Evolutionary conservation across 2,888 invertebrate species (phyloP).

Genomic region (Zygaena filipendulae): DNA sequence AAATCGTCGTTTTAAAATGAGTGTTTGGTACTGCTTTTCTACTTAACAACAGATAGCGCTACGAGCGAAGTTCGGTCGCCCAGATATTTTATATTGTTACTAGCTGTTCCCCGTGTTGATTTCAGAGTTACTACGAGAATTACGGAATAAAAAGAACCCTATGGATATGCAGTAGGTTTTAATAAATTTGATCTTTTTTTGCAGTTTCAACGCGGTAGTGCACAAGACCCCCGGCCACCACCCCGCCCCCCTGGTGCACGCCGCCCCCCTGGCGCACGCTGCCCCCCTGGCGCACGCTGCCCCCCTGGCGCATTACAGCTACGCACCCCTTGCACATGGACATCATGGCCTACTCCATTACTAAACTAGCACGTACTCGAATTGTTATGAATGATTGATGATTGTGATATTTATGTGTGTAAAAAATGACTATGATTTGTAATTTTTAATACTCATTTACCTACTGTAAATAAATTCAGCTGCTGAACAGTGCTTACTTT

Average conservation of each 20-base stretch:
- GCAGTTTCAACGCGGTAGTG: slow-evolving; percentile 25
- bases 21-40: too few species aligned
- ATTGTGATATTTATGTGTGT: slow-evolving; percentile 67
- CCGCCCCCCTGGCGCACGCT: slow-evolving; percentile 33
- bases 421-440: slow-evolving; percentile 43
- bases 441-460: slow-evolving; percentile 31
- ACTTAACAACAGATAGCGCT: too few species aligned
- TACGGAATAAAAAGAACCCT: too few species aligned
- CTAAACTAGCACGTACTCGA: slow-evolving; percentile 45
- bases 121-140: too few species aligned
- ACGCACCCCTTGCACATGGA: slow-evolving; percentile 35
- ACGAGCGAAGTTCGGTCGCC: too few species aligned
- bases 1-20: too few species aligned
- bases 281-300: slow-evolving; percentile 39
- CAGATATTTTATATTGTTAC: too few species aligned
- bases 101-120: too few species aligned
- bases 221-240: slow-evolving; percentile 52
- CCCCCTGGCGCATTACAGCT: slow-evolving; percentile 29
- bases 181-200: slow-evolving; percentile 11
- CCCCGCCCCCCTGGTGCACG: slow-evolving; percentile 46
- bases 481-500: slow-evolving; percentile 40
- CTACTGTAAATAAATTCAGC: slow-evolving; percentile 63
- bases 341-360: slow-evolving; percentile 55
- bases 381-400: slow-evolving; percentile 54
- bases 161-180: too few species aligned